A percentile compares a stretch with the other conserved stretches of the same genome.
These are phyloP conservation scores for Zosterops pallidus DNA, from an alignment of 2,113 vertebrate species.

Conservation along the genomic window DNA sequence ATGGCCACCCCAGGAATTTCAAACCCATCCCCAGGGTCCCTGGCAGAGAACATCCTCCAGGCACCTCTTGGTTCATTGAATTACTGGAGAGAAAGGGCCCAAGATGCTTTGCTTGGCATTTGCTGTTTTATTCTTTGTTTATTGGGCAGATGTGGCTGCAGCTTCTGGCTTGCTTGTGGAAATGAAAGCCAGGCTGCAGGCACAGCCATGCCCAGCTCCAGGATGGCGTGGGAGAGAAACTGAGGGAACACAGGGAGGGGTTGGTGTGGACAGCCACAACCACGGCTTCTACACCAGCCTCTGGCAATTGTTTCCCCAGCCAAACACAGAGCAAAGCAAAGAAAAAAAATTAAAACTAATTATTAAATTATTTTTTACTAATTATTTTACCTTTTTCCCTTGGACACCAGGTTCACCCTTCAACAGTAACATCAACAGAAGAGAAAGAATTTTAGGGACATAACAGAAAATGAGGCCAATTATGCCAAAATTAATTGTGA, in stretches of 20 bases:
- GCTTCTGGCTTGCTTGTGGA: not conserved
- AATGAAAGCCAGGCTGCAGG: slow-evolving; percentile 14
- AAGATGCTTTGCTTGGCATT: not conserved
- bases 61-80: not conserved
- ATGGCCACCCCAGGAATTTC: not conserved
- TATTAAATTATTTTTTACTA: too few relatives aligned
- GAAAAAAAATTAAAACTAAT: accelerated
- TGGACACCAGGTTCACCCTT: slow-evolving; percentile 69
- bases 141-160: not conserved
- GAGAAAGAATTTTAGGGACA: not conserved
- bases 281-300: accelerated
- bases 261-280: accelerated
- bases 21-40: not conserved
- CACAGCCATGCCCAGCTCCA: not conserved
- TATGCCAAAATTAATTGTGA: not conserved
- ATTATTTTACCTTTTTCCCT: slow-evolving; percentile 72
- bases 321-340: not conserved
- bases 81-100: not conserved
- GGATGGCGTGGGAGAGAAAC: accelerated
- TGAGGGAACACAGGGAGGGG: not conserved
- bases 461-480: not conserved
- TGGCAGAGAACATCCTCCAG: not conserved
- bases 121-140: not conserved
- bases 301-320: not conserved
- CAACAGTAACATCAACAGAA: not conserved